These are phyloP conservation scores for Catagonus wagneri DNA, from an alignment of 2,113 vertebrate species.

Conservation along the genomic window DNA sequence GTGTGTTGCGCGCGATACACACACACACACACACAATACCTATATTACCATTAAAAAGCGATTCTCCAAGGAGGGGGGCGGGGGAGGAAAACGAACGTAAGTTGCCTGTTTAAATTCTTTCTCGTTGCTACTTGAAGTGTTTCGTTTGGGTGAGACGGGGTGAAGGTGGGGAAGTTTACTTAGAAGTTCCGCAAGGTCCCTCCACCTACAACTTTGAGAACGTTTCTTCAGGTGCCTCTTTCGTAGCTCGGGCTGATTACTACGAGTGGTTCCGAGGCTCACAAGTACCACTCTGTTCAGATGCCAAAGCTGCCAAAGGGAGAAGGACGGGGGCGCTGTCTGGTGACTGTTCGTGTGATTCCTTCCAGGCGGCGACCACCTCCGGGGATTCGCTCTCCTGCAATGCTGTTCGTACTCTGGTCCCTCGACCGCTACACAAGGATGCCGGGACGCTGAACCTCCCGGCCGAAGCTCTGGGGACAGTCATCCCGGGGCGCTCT, in stretches of 20 bases:
- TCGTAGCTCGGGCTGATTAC: not conserved
- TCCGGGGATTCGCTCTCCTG: constrained; percentile 46
- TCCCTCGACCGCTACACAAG: not conserved
- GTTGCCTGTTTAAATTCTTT: not conserved
- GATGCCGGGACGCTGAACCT: not conserved
- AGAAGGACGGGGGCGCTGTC: constrained; percentile 77
- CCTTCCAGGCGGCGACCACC: constrained; percentile 64
- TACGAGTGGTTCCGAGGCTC: not conserved
- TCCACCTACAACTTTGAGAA: constrained; percentile 24
- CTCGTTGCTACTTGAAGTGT: not conserved
- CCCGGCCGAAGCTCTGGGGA: not conserved
- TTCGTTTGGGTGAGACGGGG: not conserved
- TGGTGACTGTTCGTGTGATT: constrained; percentile 53
- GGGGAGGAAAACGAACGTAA: not conserved
- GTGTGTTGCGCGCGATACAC: not conserved
- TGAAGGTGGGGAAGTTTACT: not conserved
- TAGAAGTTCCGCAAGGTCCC: not conserved
- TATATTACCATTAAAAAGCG: not conserved
- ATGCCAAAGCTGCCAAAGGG: constrained; percentile 46
- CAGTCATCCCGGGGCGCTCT: not conserved
- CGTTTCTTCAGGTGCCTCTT: not conserved
- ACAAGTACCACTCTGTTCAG: constrained; percentile 34
- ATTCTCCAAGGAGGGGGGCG: not conserved
- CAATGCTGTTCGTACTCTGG: not conserved
- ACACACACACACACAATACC: not conserved